A percentile compares a stretch with the other conserved stretches of the same genome.
Conservation (phyloP, 1,140 invertebrate species). For the Solenopsis fugax region DNA sequence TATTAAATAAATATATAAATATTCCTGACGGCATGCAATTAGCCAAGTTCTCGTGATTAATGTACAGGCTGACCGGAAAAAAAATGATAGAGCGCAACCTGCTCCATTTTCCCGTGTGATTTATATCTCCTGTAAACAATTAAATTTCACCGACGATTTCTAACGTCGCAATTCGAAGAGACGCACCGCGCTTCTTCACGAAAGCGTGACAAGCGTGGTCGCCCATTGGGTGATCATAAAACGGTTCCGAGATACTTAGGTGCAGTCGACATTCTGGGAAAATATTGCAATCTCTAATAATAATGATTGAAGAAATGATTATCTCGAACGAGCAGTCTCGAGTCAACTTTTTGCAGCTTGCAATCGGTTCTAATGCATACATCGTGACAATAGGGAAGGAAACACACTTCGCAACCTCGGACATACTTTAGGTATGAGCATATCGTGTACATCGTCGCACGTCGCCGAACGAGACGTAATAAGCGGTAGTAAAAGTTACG, state of each 20-base stretch:
- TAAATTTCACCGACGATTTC: constrained; percentile 61
- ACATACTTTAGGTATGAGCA: not conserved
- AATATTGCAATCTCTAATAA: constrained; percentile 13
- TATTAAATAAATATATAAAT: not conserved
- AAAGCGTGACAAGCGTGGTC: constrained; percentile 59
- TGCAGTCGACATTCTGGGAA: not conserved
- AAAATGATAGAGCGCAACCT: not conserved
- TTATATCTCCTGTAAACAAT: constrained; percentile 51
- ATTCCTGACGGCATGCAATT: not conserved
- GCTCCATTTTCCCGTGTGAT: constrained; percentile 39
- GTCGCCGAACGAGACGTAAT: constrained; percentile 34
- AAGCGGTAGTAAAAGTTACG: constrained; percentile 49
- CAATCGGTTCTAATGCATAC: not conserved
- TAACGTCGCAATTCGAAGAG: constrained; percentile 25
- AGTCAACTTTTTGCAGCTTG: constrained; percentile 16
- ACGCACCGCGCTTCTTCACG: constrained; percentile 44
- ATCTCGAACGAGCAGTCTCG: not conserved
- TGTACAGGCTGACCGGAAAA: not conserved
- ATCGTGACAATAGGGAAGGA: not conserved
- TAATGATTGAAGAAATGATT: constrained; percentile 6
- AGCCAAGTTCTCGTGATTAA: not conserved
- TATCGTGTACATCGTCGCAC: not conserved
- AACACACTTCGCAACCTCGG: not conserved
- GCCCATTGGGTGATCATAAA: constrained; percentile 6
- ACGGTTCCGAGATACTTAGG: not conserved